Evolutionary conservation across 2,888 invertebrate species (phyloP), one percentile per base, ranked within the genome.

Genomic region (Leuctra nigra): DNA sequence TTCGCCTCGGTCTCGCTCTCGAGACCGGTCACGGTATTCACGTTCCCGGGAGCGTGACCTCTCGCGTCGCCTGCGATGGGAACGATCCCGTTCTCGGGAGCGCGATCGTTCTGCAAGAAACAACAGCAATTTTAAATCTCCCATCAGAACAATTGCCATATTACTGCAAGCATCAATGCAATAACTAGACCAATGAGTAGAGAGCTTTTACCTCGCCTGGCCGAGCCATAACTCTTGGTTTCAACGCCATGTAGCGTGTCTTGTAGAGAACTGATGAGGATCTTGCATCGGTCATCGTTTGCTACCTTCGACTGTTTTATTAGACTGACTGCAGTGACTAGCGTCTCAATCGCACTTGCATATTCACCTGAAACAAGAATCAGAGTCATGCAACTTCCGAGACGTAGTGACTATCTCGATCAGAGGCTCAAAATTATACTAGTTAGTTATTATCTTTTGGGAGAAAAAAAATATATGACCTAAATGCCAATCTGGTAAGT

Each of bases 221-320:
- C 74, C 39, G 82, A 82, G 64, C 91, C 92, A 71, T 97, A 97
- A 64, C 95, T 95, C 75, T 99, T 99, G 35, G 92, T 90, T 76
- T 99, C 98, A 13, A 99, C 95, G 50, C 97, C 97, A 71, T 94
- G 89, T 38, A 99, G 76, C 1, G 98, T 98, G 70, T 99, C 98
- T 74, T 96, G 93, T 1, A 99, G 79, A 0, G 96, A 95, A 65
- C 92, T 94, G 63, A 99, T 95, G 56, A 99, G 76, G 65, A 98
- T 97, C 76, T 97, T 96, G 77, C 99, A 99, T 39, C 99, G 83
- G 70, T 99, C 99, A 73, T 99, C 98, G 66, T 87, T 86, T 0
- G 94, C 90, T 46, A 94, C 91, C 76, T 94, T 92, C 56, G 97
- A 97, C 77, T 98, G 97, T 72, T 97, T 97, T 65, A 99, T 99